Evolutionary conservation across 2,888 invertebrate species (phyloP).

Genomic region (Hyppa rectilinea): DNA sequence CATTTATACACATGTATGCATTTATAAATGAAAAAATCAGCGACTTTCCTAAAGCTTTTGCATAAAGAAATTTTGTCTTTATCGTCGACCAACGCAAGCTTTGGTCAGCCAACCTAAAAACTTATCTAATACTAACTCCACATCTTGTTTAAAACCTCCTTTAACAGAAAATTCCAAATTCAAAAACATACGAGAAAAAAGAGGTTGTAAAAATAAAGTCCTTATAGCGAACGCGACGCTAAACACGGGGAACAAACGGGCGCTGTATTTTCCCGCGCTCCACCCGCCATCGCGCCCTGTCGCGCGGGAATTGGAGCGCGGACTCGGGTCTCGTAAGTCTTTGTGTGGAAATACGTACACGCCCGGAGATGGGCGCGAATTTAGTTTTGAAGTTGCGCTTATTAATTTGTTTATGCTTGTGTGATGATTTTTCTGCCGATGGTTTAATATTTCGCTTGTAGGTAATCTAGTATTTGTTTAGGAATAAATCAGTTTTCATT

Average conservation of each 20-base stretch:
- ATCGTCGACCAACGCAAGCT: neutral
- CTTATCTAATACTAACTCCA: constrained; percentile 18
- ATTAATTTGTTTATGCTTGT: constrained; percentile 22
- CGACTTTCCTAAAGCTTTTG: neutral
- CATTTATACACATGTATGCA: neutral
- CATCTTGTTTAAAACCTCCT: constrained; percentile 34
- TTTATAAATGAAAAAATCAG: neutral
- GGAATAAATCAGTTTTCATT: neutral
- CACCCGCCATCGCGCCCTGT: constrained; percentile 60
- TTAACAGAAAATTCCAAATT: constrained; percentile 27
- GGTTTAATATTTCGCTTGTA: constrained; percentile 2
- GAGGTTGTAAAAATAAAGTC: constrained; percentile 59
- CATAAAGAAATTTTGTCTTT: neutral
- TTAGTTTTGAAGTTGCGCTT: constrained; percentile 40
- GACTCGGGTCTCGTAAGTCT: constrained; percentile 57
- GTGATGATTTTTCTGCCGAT: neutral
- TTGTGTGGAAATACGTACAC: constrained; percentile 63
- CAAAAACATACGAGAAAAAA: constrained; percentile 37
- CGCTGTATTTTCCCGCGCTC: constrained; percentile 64
- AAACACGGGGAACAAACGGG: constrained; percentile 55
- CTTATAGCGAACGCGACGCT: constrained; percentile 61
- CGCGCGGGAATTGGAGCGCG: constrained; percentile 69
- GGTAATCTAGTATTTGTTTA: neutral
- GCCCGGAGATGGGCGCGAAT: constrained; percentile 41
- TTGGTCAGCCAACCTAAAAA: neutral